These are phyloP conservation scores for Heliothis peltigera DNA, from an alignment of 2,888 invertebrate species.

Conservation along the genomic window DNA sequence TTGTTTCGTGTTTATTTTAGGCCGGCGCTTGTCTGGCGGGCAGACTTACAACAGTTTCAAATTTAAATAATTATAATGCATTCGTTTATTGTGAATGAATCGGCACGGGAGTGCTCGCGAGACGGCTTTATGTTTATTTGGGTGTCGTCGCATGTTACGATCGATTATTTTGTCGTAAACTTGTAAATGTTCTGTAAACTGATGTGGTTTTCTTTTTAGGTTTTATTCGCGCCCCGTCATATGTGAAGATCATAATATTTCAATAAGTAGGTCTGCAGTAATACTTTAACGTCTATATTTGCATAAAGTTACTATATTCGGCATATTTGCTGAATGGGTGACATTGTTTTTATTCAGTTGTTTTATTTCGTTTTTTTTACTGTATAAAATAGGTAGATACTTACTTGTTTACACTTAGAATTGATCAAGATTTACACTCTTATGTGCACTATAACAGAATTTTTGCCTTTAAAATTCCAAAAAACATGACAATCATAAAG, in stretches of 20 bases:
- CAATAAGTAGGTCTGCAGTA: slow-evolving; percentile 31
- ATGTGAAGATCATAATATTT: slow-evolving; percentile 44
- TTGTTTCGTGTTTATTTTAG: slow-evolving; percentile 81
- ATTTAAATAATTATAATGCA: slow-evolving; percentile 75
- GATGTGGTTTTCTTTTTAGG: slow-evolving; percentile 46
- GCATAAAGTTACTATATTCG: background rate
- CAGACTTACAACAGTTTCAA: slow-evolving; percentile 69
- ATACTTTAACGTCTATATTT: slow-evolving; percentile 9
- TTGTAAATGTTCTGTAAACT: slow-evolving; percentile 51
- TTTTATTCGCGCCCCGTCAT: slow-evolving; percentile 44
- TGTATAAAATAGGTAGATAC: no score
- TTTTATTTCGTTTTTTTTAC: slow-evolving; percentile 2
- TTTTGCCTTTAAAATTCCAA: no score
- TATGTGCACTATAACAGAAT: no score
- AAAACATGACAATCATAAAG: no score
- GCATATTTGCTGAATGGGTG: background rate
- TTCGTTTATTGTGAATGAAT: slow-evolving; percentile 64
- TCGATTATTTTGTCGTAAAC: slow-evolving; percentile 60
- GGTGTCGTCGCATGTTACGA: slow-evolving; percentile 57
- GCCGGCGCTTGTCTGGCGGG: slow-evolving; percentile 70
- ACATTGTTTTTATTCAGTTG: slow-evolving; percentile 6
- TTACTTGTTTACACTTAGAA: no score
- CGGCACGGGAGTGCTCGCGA: slow-evolving; percentile 42
- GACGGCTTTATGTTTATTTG: slow-evolving; percentile 58
- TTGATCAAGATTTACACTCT: no score